Base-by-base conservation (phyloP, 2,888 invertebrate species). In the Clivina fossor region DNA sequence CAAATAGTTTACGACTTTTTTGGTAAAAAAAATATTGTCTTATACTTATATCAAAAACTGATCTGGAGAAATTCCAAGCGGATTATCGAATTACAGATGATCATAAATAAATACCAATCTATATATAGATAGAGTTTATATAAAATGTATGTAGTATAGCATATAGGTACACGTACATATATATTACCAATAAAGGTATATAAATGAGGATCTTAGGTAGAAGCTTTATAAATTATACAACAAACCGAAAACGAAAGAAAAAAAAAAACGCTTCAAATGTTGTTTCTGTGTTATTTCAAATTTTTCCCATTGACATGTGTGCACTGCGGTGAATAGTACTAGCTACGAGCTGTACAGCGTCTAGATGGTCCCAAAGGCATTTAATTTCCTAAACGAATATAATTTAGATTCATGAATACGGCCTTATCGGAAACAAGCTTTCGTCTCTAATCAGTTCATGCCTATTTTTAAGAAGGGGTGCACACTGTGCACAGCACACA, bases 401-500 rank as follows among this genome's bases (percentile, higher is more conserved):
- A 49, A 30, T 49, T 49, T 38, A 28, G 49, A 28, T 49, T 49
- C 49, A 49, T 49, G 49, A 49, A 49, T 49, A 49, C 49, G 49
- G 40, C 26, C 38, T 49, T 49, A 49, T 49, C 49, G 30, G 38
- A 38, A 49, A 49, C 49, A 49, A 38, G 49, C 28, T 49, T 49
- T 49, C 40, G 40, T 49, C 49, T 30, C n/a, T n/a, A n/a, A n/a
- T n/a, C n/a, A n/a, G n/a, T n/a, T n/a, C n/a, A n/a, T n/a, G n/a
- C n/a, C n/a, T n/a, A n/a, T n/a, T n/a, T n/a, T n/a, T n/a, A n/a
- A n/a, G n/a, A n/a, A n/a, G n/a, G n/a, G n/a, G n/a, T n/a, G n/a
- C n/a, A n/a, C n/a, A n/a, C n/a, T n/a, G n/a, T n/a, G n/a, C n/a
- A n/a, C n/a, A n/a, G n/a, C n/a, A n/a, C n/a, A n/a, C n/a, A n/a